Percentiles rank a stretch among this genome's conserved stretches.
Evolutionary conservation across 1,140 invertebrate genomes (phyloP).

Genomic region (Lysiphlebus fabarum): DNA sequence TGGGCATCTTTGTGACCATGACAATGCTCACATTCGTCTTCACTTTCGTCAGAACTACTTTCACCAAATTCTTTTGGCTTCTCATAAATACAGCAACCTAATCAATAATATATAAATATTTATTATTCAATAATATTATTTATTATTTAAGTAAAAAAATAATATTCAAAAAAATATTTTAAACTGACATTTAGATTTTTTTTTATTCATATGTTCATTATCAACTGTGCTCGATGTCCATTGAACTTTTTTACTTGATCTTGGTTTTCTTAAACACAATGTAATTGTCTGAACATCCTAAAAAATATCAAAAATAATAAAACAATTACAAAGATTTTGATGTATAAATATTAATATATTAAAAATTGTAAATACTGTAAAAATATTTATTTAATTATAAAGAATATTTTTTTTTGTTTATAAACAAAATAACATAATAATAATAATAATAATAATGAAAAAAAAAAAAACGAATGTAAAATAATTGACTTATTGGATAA

Average conservation of each 20-base stretch:
- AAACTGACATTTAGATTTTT: constrained; percentile 88
- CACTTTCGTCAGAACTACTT: constrained; percentile 74
- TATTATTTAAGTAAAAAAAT: no score
- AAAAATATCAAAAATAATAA: constrained; percentile 33
- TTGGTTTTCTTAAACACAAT: constrained; percentile 71
- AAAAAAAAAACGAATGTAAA: constrained; percentile 14
- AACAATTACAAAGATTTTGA: constrained; percentile 15
- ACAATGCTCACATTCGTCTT: constrained; percentile 83
- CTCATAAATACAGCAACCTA: constrained; percentile 86
- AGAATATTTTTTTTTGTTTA: neutral
- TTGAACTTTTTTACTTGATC: constrained; percentile 74
- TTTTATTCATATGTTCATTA: constrained; percentile 89
- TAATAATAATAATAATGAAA: constrained; percentile 19
- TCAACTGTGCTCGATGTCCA: constrained; percentile 87
- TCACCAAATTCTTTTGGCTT: constrained; percentile 79
- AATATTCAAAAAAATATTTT: neutral
- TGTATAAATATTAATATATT: neutral
- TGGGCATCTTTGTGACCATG: constrained; percentile 76
- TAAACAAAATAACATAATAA: constrained; percentile 18
- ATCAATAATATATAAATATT: constrained; percentile 18
- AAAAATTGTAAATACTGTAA: neutral
- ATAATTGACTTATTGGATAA: constrained; percentile 53
- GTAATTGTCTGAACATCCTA: constrained; percentile 66
- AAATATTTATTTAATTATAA: neutral
- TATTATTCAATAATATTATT: constrained; percentile 7